Conservation (phyloP, 2,113 vertebrate genomes). For the Pogona vitticeps region DNA sequence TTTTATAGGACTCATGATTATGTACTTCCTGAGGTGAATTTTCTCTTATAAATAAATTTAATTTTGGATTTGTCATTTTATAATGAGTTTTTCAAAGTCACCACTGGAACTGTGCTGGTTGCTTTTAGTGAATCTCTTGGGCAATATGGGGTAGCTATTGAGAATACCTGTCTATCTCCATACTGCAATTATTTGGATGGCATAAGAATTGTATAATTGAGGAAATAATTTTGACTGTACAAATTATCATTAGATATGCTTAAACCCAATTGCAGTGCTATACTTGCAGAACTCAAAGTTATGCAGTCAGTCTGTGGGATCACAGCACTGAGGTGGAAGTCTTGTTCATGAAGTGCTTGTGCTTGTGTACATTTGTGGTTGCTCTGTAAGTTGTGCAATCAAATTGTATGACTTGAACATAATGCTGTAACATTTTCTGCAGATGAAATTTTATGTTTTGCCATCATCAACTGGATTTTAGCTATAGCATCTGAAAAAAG, state of each 20-base stretch:
- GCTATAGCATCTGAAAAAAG: no score
- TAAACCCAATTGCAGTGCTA: no score
- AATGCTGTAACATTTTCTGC: no score
- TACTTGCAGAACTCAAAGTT: no score
- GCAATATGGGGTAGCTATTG: neutral
- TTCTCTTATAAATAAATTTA: constrained; percentile 15
- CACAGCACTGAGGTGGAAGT: no score
- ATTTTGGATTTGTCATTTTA: constrained; percentile 7
- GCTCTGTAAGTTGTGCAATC: no score
- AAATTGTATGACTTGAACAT: no score
- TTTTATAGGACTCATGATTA: constrained; percentile 14
- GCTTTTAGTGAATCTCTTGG: neutral
- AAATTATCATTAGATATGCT: neutral
- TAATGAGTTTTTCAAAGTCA: neutral
- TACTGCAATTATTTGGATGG: neutral
- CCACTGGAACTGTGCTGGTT: neutral
- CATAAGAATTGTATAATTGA: neutral
- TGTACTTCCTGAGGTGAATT: neutral
- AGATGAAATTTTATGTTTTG: no score
- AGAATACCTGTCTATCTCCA: neutral
- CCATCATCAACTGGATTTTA: no score
- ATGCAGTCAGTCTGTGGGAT: no score
- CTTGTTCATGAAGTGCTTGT: no score
- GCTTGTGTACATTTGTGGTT: no score
- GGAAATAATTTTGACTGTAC: neutral